Percentiles rank a stretch among this genome's conserved stretches.
Conservation (phyloP, 2,113 vertebrate species). For the Amia ocellicauda region DNA sequence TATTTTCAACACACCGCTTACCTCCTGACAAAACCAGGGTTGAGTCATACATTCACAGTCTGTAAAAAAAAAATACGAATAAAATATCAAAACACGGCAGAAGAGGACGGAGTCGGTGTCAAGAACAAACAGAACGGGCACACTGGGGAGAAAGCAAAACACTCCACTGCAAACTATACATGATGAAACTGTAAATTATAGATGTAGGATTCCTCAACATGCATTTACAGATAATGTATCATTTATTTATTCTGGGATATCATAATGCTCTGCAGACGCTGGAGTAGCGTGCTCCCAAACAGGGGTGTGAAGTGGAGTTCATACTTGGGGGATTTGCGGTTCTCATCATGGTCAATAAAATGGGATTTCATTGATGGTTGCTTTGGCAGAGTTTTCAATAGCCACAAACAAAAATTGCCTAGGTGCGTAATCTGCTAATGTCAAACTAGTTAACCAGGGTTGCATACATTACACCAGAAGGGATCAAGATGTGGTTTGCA, state of each 20-base stretch:
- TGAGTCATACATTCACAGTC: neutral
- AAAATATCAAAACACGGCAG: too few relatives aligned
- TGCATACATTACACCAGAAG: too few relatives aligned
- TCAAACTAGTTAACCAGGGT: too few relatives aligned
- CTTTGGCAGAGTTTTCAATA: too few relatives aligned
- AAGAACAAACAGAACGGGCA: neutral
- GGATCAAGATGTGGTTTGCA: too few relatives aligned
- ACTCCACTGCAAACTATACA: neutral
- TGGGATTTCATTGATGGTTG: neutral
- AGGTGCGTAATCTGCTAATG: too few relatives aligned
- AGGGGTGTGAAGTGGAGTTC: neutral
- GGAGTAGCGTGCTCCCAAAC: neutral
- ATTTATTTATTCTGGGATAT: neutral
- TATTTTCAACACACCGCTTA: too few relatives aligned
- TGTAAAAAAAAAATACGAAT: neutral
- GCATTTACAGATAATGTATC: neutral
- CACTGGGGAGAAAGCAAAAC: neutral
- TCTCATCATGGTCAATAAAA: neutral
- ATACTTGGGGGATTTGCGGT: neutral
- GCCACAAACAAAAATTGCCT: too few relatives aligned
- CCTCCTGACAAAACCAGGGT: too few relatives aligned
- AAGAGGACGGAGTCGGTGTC: too few relatives aligned
- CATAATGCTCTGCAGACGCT: slow-evolving; percentile 5
- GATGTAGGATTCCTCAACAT: neutral
- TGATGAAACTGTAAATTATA: slow-evolving; percentile 8